Evolutionary conservation across 2,113 vertebrate species (phyloP).

Genomic region (Phoxinus phoxinus): DNA sequence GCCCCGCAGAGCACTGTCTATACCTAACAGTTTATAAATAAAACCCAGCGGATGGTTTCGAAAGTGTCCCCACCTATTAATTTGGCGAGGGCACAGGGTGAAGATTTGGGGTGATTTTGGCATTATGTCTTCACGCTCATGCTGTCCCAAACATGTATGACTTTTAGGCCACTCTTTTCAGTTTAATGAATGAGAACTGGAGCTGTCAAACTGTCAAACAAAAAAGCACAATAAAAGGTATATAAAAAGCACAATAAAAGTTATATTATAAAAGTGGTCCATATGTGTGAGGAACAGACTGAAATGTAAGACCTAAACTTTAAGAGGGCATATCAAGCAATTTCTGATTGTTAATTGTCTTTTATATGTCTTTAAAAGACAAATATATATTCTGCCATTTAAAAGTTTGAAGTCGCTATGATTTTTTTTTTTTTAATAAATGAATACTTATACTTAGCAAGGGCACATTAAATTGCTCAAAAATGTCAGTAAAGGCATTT

Average conservation of each 20-base stretch:
- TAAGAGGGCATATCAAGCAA: not conserved
- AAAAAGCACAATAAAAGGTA: too few species aligned
- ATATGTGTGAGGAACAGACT: too few species aligned
- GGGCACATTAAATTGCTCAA: not conserved
- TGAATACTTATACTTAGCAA: not conserved
- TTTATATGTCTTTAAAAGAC: too few species aligned
- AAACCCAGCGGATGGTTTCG: slow-evolving; percentile 10
- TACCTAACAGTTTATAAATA: slow-evolving; percentile 51
- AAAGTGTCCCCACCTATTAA: slow-evolving; percentile 12
- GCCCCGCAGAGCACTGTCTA: slow-evolving; percentile 50
- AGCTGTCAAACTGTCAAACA: not conserved
- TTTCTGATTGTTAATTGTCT: not conserved
- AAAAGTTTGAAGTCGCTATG: not conserved
- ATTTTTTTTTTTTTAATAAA: too few species aligned
- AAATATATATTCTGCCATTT: not conserved
- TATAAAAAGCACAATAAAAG: too few species aligned
- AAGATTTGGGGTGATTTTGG: not conserved
- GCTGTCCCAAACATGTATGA: not conserved
- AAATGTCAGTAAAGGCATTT: not conserved
- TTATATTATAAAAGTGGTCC: not conserved
- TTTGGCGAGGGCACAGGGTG: not conserved
- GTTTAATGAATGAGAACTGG: not conserved
- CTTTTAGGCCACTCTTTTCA: not conserved
- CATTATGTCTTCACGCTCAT: not conserved
- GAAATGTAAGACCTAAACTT: too few species aligned